phyloP scores from a whole-genome alignment of 2,113 vertebrate species.

The Vanacampus margaritifer region DNA sequence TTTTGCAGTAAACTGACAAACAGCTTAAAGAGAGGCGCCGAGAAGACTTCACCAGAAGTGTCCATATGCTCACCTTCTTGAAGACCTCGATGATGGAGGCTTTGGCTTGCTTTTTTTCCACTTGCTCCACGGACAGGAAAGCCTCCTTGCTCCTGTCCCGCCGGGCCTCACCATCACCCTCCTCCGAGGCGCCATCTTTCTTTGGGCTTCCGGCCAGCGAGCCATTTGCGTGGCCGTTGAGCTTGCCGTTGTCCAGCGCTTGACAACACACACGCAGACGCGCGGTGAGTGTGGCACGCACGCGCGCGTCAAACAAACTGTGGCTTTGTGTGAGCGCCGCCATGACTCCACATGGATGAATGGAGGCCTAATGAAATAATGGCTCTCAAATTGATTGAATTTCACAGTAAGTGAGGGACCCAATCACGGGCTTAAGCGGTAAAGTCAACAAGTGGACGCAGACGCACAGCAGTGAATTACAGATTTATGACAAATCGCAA shows the following conservation, averaged over 20 bases:
- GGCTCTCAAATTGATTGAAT: slow-evolving; percentile 35
- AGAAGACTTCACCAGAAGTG: too few relatives aligned
- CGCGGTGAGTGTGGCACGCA: not conserved
- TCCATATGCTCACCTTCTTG: slow-evolving; percentile 66
- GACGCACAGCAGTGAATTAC: not conserved
- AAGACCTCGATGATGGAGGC: slow-evolving; percentile 74
- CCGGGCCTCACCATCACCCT: not conserved
- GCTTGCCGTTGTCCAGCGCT: slow-evolving; percentile 45
- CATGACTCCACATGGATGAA: slow-evolving; percentile 32
- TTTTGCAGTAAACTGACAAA: too few relatives aligned
- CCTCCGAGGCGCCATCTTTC: not conserved
- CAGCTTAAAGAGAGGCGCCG: too few relatives aligned
- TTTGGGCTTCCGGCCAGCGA: not conserved
- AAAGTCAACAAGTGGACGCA: slow-evolving; percentile 16
- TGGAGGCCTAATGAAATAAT: slow-evolving; percentile 47
- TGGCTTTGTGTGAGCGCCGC: slow-evolving; percentile 34
- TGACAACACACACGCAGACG: not conserved
- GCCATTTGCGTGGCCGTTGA: slow-evolving; percentile 42
- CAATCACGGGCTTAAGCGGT: not conserved
- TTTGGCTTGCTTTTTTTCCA: slow-evolving; percentile 39
- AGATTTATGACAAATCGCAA: too few relatives aligned
- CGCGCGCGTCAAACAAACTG: slow-evolving; percentile 31
- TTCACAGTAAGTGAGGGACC: slow-evolving; percentile 7
- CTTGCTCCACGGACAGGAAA: slow-evolving; percentile 49
- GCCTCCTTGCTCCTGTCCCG: slow-evolving; percentile 33